Conservation (phyloP, 2,797 vertebrate genomes). For the Anabacerthia variegaticeps region DNA sequence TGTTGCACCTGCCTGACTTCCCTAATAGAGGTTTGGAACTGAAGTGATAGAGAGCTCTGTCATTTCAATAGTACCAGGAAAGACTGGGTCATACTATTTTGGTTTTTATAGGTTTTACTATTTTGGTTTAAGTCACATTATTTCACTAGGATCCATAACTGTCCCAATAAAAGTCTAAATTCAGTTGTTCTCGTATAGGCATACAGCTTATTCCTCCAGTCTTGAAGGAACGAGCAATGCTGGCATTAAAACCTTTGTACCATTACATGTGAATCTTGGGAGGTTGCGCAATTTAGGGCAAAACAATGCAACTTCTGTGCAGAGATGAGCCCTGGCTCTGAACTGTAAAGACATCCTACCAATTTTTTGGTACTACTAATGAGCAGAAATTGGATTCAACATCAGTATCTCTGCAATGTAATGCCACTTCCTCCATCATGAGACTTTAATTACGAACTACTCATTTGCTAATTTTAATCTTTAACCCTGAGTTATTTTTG, state of each 20-base stretch:
- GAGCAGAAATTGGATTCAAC: neutral
- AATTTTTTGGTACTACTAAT: neutral
- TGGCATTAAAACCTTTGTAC: neutral
- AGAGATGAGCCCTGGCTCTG: neutral
- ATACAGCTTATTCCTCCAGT: neutral
- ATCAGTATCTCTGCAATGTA: neutral
- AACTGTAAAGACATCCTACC: neutral
- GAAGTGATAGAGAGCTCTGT: neutral
- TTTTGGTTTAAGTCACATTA: neutral
- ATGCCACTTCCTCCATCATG: neutral
- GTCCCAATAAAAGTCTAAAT: neutral
- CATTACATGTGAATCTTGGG: neutral
- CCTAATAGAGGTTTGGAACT: neutral
- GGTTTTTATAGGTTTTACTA: neutral
- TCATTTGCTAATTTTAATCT: slow-evolving; percentile 34
- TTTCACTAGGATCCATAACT: neutral
- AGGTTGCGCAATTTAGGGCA: neutral
- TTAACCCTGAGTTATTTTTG: slow-evolving; percentile 33
- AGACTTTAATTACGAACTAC: slow-evolving; percentile 29
- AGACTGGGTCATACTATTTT: neutral
- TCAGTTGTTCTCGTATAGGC: neutral
- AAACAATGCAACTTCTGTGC: slow-evolving; percentile 8
- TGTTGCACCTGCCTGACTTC: neutral
- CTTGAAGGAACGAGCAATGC: neutral
- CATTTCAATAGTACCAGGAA: neutral